Conservation (phyloP, 2,113 vertebrate genomes). For the Scomber scombrus region DNA sequence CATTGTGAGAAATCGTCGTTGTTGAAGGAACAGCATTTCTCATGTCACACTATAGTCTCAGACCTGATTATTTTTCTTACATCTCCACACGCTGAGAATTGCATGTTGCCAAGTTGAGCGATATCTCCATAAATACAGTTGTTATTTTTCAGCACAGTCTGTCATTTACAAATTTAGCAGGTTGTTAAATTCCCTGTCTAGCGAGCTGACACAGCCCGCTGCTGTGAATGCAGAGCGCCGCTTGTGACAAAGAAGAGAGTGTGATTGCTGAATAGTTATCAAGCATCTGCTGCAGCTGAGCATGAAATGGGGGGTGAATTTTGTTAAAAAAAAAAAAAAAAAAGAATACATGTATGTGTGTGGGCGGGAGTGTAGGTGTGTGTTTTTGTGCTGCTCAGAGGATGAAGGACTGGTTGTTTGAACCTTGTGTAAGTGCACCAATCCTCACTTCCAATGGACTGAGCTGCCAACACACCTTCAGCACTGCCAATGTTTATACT, state of each 20-base stretch:
- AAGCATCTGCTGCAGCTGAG: constrained; percentile 74
- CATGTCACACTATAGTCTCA: constrained; percentile 31
- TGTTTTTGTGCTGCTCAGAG: constrained; percentile 38
- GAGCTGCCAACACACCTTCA: constrained; percentile 51
- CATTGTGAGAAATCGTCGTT: constrained; percentile 28
- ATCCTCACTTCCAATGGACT: constrained; percentile 31
- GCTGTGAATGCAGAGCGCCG: constrained; percentile 71
- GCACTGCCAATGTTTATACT: constrained; percentile 20
- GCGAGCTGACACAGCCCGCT: constrained; percentile 69
- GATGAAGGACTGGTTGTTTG: constrained; percentile 43
- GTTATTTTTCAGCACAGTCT: constrained; percentile 66
- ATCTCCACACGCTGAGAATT: constrained; percentile 51
- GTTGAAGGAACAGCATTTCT: constrained; percentile 42
- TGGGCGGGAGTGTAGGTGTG: constrained; percentile 35
- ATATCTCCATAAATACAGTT: constrained; percentile 69
- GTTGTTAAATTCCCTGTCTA: constrained; percentile 75
- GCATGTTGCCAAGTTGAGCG: constrained; percentile 52
- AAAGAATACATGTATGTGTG: constrained; percentile 6
- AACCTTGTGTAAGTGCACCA: constrained; percentile 36
- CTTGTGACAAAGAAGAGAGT: constrained; percentile 67
- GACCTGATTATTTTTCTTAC: constrained; percentile 64
- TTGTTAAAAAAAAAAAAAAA: constrained; percentile 29
- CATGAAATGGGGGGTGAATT: constrained; percentile 50
- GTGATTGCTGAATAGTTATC: constrained; percentile 77
- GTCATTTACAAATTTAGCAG: constrained; percentile 78